Conservation (phyloP, 1,140 invertebrate genomes). For the Micrasema longulum region DNA sequence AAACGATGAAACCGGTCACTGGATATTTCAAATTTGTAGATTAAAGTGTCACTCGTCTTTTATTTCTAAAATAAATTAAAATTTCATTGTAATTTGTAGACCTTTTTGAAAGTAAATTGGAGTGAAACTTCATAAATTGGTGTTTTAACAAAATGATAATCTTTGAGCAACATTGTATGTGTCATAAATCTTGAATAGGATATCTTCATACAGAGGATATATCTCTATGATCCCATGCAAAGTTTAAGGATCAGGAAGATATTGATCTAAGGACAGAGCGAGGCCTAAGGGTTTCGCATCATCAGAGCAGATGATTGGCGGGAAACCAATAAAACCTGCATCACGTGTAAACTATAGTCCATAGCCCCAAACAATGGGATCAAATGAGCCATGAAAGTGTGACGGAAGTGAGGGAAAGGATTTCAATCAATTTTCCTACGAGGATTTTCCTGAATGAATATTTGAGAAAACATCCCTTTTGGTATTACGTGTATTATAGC, state of each 20-base stretch:
- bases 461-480: slow-evolving; percentile 11
- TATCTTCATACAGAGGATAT: no score
- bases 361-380: slow-evolving; percentile 39
- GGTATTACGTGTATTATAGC: no score
- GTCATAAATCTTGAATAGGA: no score
- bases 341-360: neutral
- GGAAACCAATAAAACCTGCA: slow-evolving; percentile 36
- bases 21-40: no score
- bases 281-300: slow-evolving; percentile 3
- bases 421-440: slow-evolving; percentile 48
- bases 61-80: no score
- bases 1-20: no score
- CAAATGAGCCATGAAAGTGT: slow-evolving; percentile 51
- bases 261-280: slow-evolving; percentile 15
- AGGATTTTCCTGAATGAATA: slow-evolving; percentile 33
- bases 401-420: slow-evolving; percentile 34
- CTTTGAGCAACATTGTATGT: no score
- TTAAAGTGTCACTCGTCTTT: no score
- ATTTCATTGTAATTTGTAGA: no score
- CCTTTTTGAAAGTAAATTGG: no score
- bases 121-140: no score
- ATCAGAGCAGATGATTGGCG: slow-evolving; percentile 44
- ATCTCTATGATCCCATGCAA: neutral
- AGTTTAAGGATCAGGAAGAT: slow-evolving; percentile 25
- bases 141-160: no score